Evolutionary conservation across 2,113 vertebrate species (phyloP).

Genomic region (Esox niger): DNA sequence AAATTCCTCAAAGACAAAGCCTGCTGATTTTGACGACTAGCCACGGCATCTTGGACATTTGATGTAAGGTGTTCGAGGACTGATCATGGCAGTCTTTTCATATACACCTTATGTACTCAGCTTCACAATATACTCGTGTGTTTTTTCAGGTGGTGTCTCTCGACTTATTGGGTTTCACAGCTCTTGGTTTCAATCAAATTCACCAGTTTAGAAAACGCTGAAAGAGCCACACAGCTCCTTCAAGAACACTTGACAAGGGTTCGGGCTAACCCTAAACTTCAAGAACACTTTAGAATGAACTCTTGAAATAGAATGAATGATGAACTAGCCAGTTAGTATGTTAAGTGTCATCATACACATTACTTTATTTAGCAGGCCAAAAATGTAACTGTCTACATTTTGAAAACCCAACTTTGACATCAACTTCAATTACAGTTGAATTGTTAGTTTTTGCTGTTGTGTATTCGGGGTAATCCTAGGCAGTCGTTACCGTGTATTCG

Average conservation of each 20-base stretch:
- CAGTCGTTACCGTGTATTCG: too few species aligned
- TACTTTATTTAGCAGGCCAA: neutral
- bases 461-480: conserved; percentile 22
- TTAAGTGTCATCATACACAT: neutral
- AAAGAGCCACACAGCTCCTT: conserved; percentile 67
- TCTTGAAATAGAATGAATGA: conserved; percentile 44
- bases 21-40: conserved; percentile 22
- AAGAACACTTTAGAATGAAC: conserved; percentile 68
- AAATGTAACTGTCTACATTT: conserved; percentile 4
- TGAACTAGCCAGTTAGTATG: neutral
- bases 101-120: conserved; percentile 2
- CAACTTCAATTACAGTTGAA: conserved; percentile 8
- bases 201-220: conserved; percentile 79
- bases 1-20: conserved; percentile 23
- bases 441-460: conserved; percentile 16
- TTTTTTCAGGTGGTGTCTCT: conserved; percentile 87
- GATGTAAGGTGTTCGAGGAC: neutral
- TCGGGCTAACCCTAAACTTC: too few species aligned
- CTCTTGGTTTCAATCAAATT: conserved; percentile 78
- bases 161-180: conserved; percentile 70
- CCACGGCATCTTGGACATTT: neutral
- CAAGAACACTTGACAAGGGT: conserved; percentile 74
- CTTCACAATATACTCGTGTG: conserved; percentile 57
- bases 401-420: neutral
- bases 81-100: neutral